Percentiles rank a stretch among this genome's conserved stretches.
Evolutionary conservation across 2,888 invertebrate species (phyloP).

Genomic region (Parapristionchus giblindavisi): DNA sequence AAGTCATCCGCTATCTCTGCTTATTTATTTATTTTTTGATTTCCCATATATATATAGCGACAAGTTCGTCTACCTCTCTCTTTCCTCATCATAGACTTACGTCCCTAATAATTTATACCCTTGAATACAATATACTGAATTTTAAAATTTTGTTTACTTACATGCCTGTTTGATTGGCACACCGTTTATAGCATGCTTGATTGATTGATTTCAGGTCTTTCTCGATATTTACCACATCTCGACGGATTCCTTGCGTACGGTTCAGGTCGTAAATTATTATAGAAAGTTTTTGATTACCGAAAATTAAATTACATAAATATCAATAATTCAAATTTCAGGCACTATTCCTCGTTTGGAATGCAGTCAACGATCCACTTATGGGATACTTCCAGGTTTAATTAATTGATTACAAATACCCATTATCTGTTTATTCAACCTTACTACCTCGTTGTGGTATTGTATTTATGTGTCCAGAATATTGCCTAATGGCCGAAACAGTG

Average conservation of each 20-base stretch:
- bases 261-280: conserved; percentile 48
- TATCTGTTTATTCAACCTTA: no score
- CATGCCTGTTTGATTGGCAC: background rate
- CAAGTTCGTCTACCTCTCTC: no score
- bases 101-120: no score
- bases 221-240: conserved; percentile 53
- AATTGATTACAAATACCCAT: background rate
- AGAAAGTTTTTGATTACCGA: background rate
- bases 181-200: no score
- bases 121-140: background rate
- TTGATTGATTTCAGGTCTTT: background rate
- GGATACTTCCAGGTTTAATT: conserved; percentile 53
- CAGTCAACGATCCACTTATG: conserved; percentile 58
- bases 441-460: no score
- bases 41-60: no score
- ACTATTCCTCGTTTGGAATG: conserved; percentile 56
- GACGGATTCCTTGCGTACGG: conserved; percentile 46
- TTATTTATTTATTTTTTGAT: no score
- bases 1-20: no score
- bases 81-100: no score
- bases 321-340: conserved; percentile 41
- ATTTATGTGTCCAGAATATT: no score
- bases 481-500: no score
- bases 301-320: background rate
- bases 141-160: background rate